phyloP scores from a whole-genome alignment of 2,888 invertebrate genomes.

The Amiota communis region DNA sequence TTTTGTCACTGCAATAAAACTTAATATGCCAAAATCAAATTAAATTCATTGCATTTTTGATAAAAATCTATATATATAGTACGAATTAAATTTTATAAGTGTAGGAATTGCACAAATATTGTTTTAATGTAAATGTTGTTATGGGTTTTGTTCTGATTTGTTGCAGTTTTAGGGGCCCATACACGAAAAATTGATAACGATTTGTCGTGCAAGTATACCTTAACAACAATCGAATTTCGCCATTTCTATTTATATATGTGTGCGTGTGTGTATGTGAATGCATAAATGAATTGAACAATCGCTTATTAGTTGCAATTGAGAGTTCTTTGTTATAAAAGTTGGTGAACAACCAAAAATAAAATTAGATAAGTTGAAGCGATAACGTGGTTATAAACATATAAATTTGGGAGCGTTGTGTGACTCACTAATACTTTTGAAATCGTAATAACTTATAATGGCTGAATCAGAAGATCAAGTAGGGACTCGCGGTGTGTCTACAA shows the following conservation, averaged over 20 bases:
- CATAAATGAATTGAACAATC: slow-evolving; percentile 1
- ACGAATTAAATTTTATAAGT: too few species aligned
- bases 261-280: not conserved
- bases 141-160: too few species aligned
- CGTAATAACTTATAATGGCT: slow-evolving; percentile 49
- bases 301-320: slow-evolving; percentile 29
- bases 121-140: too few species aligned
- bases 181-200: too few species aligned
- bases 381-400: not conserved
- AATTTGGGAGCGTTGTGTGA: slow-evolving; percentile 43
- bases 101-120: too few species aligned
- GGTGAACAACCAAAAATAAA: slow-evolving; percentile 27
- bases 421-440: slow-evolving; percentile 49
- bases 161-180: too few species aligned
- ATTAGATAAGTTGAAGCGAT: slow-evolving; percentile 14
- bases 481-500: slow-evolving; percentile 52
- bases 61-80: too few species aligned
- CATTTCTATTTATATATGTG: not conserved
- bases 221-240: too few species aligned
- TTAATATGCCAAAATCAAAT: too few species aligned
- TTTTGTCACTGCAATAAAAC: too few species aligned
- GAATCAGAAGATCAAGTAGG: slow-evolving; percentile 62
- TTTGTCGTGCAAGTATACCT: too few species aligned
- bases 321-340: slow-evolving; percentile 42
- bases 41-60: too few species aligned